Evolutionary conservation across 2,113 vertebrate genomes (phyloP).

Genomic region (Merops nubicus): DNA sequence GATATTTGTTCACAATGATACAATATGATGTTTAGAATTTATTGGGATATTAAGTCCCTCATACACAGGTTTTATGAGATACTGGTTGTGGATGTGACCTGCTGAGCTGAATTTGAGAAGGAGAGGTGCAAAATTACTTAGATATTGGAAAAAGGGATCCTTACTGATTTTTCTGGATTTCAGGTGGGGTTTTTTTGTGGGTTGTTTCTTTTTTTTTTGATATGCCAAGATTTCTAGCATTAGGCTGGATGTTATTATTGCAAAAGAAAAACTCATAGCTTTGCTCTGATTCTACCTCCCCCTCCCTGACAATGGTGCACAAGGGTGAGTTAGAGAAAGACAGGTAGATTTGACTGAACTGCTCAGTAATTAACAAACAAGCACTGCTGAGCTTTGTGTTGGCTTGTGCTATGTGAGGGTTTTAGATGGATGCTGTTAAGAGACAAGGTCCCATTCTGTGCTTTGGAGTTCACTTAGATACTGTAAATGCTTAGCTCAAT

Average conservation of each 20-base stretch:
- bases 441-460: not conserved
- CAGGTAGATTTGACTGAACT: not conserved
- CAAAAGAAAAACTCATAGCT: not conserved
- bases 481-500: not conserved
- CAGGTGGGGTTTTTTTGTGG: rapidly evolving
- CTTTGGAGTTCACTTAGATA: not conserved
- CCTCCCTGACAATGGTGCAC: rapidly evolving
- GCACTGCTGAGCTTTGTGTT: not conserved
- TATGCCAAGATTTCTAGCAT: not conserved
- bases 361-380: not conserved
- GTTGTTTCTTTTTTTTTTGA: too few relatives aligned
- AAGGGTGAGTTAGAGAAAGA: not conserved
- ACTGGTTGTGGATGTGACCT: not conserved
- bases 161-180: not conserved
- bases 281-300: not conserved
- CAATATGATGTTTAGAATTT: not conserved
- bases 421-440: not conserved
- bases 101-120: not conserved
- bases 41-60: not conserved
- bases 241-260: not conserved
- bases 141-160: not conserved
- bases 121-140: not conserved
- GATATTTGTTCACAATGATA: not conserved
- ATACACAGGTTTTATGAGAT: not conserved
- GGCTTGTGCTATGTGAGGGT: not conserved